These are phyloP conservation scores for Acronicta leporina DNA, from an alignment of 2,888 invertebrate species.

Conservation along the genomic window DNA sequence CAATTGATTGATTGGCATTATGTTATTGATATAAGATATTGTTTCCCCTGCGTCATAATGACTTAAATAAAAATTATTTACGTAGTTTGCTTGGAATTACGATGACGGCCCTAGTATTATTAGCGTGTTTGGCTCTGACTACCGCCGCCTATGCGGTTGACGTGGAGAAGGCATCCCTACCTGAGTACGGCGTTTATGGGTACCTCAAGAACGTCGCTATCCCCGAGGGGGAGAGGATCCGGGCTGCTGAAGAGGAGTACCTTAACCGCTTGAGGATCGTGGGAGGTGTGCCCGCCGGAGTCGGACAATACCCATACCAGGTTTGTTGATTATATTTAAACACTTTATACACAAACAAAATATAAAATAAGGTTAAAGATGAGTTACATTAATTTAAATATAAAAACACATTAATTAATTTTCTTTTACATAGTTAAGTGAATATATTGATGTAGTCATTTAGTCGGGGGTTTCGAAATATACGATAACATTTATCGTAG, in stretches of 20 bases:
- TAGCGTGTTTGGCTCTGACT: slow-evolving; percentile 32
- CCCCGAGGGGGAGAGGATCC: slow-evolving; percentile 67
- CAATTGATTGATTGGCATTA: not conserved
- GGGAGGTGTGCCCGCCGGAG: slow-evolving; percentile 59
- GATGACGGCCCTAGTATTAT: slow-evolving; percentile 51
- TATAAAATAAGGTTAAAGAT: too few relatives aligned
- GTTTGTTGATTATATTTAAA: slow-evolving; percentile 16
- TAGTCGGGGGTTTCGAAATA: too few relatives aligned
- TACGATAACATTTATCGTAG: too few relatives aligned
- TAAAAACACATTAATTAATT: too few relatives aligned
- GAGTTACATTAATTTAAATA: too few relatives aligned
- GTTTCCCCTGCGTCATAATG: slow-evolving; percentile 21
- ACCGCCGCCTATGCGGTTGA: slow-evolving; percentile 30
- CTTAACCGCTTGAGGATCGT: slow-evolving; percentile 59
- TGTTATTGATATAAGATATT: not conserved
- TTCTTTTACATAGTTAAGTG: too few relatives aligned
- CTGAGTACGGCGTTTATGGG: slow-evolving; percentile 59
- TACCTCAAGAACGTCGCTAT: slow-evolving; percentile 68
- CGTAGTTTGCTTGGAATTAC: slow-evolving; percentile 24
- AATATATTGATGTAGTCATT: too few relatives aligned
- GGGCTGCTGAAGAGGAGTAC: slow-evolving; percentile 61
- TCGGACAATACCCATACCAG: slow-evolving; percentile 47
- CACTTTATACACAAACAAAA: too few relatives aligned
- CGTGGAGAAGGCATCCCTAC: slow-evolving; percentile 12
- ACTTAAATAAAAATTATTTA: not conserved